Percentiles rank a stretch among this genome's conserved stretches.
Conservation (phyloP, 2,888 invertebrate genomes). For the Drosophila longiperda region DNA sequence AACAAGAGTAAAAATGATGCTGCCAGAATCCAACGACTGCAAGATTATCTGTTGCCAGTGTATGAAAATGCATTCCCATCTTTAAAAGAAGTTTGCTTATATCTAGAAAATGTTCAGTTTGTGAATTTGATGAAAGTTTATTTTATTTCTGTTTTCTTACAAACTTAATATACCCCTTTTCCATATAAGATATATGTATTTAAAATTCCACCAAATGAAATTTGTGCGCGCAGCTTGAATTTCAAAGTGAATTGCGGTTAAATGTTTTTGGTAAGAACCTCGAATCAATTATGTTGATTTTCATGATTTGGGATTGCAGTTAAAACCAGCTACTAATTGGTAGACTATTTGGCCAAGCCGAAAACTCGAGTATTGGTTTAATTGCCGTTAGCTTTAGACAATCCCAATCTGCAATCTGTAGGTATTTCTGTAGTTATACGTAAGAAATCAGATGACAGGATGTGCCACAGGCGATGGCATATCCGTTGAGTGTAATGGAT, state of each 20-base stretch:
- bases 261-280: slow-evolving; percentile 29
- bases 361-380: slow-evolving; percentile 50
- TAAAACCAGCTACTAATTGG: slow-evolving; percentile 46
- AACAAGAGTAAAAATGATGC: not conserved
- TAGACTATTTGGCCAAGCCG: slow-evolving; percentile 42
- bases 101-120: not conserved
- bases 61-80: not conserved
- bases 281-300: slow-evolving; percentile 72
- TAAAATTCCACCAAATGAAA: slow-evolving; percentile 53
- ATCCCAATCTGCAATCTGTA: not conserved
- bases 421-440: not conserved
- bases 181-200: not conserved
- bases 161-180: slow-evolving; percentile 1
- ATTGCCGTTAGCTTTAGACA: slow-evolving; percentile 45
- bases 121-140: not conserved
- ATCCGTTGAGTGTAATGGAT: slow-evolving; percentile 67
- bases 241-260: slow-evolving; percentile 40
- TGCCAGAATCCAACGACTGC: not conserved
- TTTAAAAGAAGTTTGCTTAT: not conserved
- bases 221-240: slow-evolving; percentile 38
- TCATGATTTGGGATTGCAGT: slow-evolving; percentile 22
- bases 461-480: slow-evolving; percentile 38
- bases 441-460: slow-evolving; percentile 31
- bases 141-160: not conserved
- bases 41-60: not conserved